Evolutionary conservation across 2,797 vertebrate genomes (phyloP).

Genomic region (Morelia viridis): DNA sequence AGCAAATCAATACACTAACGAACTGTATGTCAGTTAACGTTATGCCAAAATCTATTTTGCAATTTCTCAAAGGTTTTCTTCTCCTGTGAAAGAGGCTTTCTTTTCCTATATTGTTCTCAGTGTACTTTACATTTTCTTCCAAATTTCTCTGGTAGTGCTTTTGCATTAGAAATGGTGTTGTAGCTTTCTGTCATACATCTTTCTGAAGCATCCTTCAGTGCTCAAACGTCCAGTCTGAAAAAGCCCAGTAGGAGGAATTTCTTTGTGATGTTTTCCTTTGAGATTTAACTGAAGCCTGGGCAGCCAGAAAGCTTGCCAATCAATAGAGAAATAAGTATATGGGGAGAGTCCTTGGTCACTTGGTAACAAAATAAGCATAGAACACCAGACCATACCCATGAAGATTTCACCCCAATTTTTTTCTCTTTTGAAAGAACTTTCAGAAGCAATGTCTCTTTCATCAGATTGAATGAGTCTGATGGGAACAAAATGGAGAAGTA

Average conservation of each 20-base stretch:
- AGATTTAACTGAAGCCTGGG: not conserved
- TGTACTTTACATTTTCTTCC: not conserved
- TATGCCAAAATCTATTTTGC: not conserved
- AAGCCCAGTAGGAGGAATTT: not conserved
- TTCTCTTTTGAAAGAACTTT: not conserved
- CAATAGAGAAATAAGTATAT: not conserved
- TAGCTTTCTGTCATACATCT: not conserved
- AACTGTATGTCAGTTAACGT: not conserved
- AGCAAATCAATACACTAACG: not conserved
- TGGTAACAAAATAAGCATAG: not conserved
- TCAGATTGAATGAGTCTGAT: not conserved
- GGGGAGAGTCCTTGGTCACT: not conserved
- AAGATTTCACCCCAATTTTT: not conserved
- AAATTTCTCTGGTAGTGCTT: not conserved
- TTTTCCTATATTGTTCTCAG: not conserved
- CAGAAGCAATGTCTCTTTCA: not conserved
- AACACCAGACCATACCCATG: not conserved
- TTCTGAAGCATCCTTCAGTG: not conserved
- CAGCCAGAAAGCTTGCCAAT: not conserved
- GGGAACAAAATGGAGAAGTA: not conserved
- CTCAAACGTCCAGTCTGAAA: not conserved
- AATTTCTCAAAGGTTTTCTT: not conserved
- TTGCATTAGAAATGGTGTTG: not conserved
- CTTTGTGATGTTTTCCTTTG: not conserved
- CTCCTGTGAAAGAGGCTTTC: not conserved